Evolutionary conservation across 2,888 invertebrate genomes (phyloP).

Genomic region (Corbicula japonica): DNA sequence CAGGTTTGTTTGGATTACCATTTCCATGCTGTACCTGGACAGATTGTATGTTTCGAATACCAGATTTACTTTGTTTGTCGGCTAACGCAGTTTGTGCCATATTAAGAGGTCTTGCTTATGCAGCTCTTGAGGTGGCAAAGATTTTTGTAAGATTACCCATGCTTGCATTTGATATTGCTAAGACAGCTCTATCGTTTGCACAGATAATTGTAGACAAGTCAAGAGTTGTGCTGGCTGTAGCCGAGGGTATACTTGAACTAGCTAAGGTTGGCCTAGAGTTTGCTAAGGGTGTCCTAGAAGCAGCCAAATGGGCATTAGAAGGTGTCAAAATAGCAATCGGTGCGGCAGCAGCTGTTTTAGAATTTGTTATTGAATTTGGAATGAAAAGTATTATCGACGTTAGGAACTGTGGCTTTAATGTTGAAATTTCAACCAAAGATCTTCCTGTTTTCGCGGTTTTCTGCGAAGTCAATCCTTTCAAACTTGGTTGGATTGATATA

Average conservation of each 20-base stretch:
- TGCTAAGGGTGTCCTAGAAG: conserved; percentile 43
- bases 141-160: conserved; percentile 52
- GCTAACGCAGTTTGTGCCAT: conserved; percentile 48
- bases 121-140: conserved; percentile 58
- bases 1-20: too few species aligned
- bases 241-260: conserved; percentile 41
- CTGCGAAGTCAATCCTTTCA: conserved; percentile 61
- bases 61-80: conserved; percentile 49
- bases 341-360: conserved; percentile 37
- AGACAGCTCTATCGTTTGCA: conserved; percentile 48
- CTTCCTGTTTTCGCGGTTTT: conserved; percentile 47
- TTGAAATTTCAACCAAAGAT: conserved; percentile 52
- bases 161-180: conserved; percentile 59
- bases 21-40: conserved; percentile 56
- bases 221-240: conserved; percentile 48
- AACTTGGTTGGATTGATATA: conserved; percentile 43
- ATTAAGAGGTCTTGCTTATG: conserved; percentile 51
- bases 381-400: conserved; percentile 52
- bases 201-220: conserved; percentile 62
- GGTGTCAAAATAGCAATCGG: conserved; percentile 39
- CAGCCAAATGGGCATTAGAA: conserved; percentile 48
- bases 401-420: conserved; percentile 57
- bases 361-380: conserved; percentile 49
- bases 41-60: conserved; percentile 56
- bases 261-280: conserved; percentile 48